Evolutionary conservation across 2,113 vertebrate genomes (phyloP), one percentile per base, ranked within the genome.

Genomic region (Syngnathus floridae): DNA sequence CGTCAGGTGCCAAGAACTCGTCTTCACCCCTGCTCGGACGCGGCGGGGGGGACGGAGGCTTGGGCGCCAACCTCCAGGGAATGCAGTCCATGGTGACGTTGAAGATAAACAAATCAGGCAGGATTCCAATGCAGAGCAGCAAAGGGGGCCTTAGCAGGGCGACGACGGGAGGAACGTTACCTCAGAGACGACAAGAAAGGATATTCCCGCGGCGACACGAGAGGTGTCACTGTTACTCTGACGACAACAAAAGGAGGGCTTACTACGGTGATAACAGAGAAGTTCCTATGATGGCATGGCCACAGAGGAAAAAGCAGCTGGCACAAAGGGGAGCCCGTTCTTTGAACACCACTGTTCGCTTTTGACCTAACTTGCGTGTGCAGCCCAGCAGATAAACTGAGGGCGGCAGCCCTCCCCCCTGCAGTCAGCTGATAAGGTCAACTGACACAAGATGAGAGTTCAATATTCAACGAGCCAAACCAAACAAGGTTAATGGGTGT

Each of bases 41-140:
- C 52, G 91, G 76, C 19, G 64, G 72, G 1, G 90, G 89, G 17
- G 85, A 87, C 52, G 90, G 45, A 35, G 90, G 82, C 72, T 88
- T 86, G 46, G 90, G 75, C 9, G 83, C 82, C 90, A 90, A 91
- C n/a, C 49, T 82, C 62, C 75, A 84, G 1, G 89, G 86, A 52
- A 17, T 64, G 69, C 83, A 88, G 59, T 76, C 77, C 90, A 91
- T 92, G 73, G 13, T 0, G 38, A 4, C 36, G 36, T 26, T 45
- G 36, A 35, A 19, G n/a, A 22, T 13, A 62, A 13, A 9, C 51
- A 66, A 60, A 49, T 61, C 61, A 12, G 40, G 40, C 49, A 22
- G 22, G 60, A 79, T 82, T 60, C 22, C 60, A 74, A 61, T 2
- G 31, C 0, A 45, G 43, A 9, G 41, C 26, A 38, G 61, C 45